Percentiles rank a stretch among this genome's conserved stretches.
Evolutionary conservation across 2,113 vertebrate genomes (phyloP).

Genomic region (Bungarus multicinctus): DNA sequence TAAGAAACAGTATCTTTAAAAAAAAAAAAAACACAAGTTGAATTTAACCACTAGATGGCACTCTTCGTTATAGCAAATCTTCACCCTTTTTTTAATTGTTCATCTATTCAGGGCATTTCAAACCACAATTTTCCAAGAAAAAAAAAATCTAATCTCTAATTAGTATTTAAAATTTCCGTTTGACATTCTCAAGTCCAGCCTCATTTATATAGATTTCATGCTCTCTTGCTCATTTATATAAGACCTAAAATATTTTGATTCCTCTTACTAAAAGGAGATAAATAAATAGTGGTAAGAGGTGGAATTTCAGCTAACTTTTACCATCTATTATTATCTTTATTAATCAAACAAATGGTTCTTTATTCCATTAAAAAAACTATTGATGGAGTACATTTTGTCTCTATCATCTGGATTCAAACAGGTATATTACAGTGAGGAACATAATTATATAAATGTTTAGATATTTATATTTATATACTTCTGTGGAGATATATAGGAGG

Average conservation of each 20-base stretch:
- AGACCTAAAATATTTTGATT: constrained; percentile 6
- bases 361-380: background rate
- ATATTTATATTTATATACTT: background rate
- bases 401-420: background rate
- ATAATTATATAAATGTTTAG: background rate
- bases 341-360: background rate
- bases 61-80: no score
- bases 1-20: no score
- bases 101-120: no score
- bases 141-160: no score
- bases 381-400: no score
- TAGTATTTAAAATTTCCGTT: no score
- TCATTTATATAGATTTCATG: background rate
- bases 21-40: no score
- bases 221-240: constrained; percentile 8
- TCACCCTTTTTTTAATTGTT: no score
- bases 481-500: background rate
- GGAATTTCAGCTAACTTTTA: background rate
- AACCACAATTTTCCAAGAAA: no score
- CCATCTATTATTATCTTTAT: background rate
- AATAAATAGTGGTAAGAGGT: background rate
- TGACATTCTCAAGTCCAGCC: no score
- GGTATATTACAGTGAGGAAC: no score
- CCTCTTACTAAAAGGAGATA: constrained; percentile 2
- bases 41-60: no score